A percentile compares a stretch with the other conserved stretches of the same genome.
Evolutionary conservation across 2,888 invertebrate species (phyloP).

Genomic region (Protodeltote pygarga): DNA sequence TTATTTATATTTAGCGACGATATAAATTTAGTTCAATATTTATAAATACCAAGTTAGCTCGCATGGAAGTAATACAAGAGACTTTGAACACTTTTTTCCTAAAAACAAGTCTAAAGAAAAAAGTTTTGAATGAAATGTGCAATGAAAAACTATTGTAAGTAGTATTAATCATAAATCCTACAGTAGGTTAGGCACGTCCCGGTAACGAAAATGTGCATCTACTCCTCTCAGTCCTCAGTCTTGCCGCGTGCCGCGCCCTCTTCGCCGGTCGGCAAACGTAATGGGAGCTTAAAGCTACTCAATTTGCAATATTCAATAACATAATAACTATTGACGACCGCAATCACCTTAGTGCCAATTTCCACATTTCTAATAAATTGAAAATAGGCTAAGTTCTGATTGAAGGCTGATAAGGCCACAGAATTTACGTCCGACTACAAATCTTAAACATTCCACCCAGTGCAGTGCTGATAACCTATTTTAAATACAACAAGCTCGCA

Average conservation of each 20-base stretch:
- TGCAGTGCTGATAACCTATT: conserved; percentile 50
- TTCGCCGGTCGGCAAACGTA: conserved; percentile 23
- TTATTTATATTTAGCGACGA: too few relatives aligned
- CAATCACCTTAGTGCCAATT: conserved; percentile 14
- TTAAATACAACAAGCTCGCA: conserved; percentile 39
- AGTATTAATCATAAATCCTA: conserved; percentile 44
- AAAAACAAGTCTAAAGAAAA: conserved; percentile 5
- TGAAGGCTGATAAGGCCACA: conserved; percentile 43
- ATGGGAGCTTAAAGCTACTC: conserved; percentile 27
- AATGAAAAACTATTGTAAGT: too few relatives aligned
- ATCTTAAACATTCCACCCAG: conserved; percentile 39
- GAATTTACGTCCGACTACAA: conserved; percentile 39
- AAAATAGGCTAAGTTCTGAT: conserved; percentile 50
- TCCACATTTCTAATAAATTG: conserved; percentile 22
- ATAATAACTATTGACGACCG: conserved; percentile 26
- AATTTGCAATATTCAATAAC: conserved; percentile 31
- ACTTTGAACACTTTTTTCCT: too few relatives aligned
- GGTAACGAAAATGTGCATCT: conserved; percentile 45
- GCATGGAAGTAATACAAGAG: too few relatives aligned
- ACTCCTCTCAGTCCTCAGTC: conserved; percentile 47
- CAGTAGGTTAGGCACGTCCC: conserved; percentile 34
- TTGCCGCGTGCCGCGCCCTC: conserved; percentile 41
- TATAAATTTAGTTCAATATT: too few relatives aligned
- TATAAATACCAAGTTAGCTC: too few relatives aligned
- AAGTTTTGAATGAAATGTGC: too few relatives aligned